Evolutionary conservation across 2,797 vertebrate genomes (phyloP).

Genomic region (Mus spretus): DNA sequence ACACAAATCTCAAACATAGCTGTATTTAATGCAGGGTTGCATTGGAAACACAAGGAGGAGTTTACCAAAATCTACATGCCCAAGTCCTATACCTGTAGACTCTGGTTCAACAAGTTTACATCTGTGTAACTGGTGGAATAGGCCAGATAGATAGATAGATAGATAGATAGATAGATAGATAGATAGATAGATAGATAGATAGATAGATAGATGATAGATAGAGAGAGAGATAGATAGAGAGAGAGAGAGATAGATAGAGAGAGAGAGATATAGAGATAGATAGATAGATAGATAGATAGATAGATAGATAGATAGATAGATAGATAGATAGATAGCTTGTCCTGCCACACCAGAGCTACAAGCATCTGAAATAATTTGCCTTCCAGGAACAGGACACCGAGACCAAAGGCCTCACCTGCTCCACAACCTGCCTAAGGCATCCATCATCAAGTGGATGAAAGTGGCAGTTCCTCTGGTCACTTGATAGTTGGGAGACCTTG

Average conservation of each 20-base stretch:
- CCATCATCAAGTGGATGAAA: slow-evolving; percentile 49
- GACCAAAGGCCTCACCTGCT: background rate
- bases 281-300: too few relatives aligned
- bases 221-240: too few relatives aligned
- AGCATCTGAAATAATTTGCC: background rate
- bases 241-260: too few relatives aligned
- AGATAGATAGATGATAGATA: too few relatives aligned
- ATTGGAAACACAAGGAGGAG: background rate
- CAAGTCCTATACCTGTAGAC: background rate
- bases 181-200: too few relatives aligned
- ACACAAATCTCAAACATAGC: background rate
- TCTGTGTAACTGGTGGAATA: background rate
- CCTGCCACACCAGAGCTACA: background rate
- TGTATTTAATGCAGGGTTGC: background rate
- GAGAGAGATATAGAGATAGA: too few relatives aligned
- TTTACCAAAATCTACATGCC: background rate
- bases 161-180: too few relatives aligned
- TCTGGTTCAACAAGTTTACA: slow-evolving; percentile 28
- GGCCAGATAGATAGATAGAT: background rate
- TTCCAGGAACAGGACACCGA: background rate
- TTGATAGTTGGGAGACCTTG: slow-evolving; percentile 49
- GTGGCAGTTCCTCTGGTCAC: slow-evolving; percentile 29
- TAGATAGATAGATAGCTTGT: background rate
- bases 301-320: too few relatives aligned
- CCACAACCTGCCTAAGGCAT: background rate